A percentile compares a stretch with the other conserved stretches of the same genome.
These are phyloP conservation scores for Axinella damicornis DNA, from an alignment of 37 sponge, comb jelly and placozoan genomes.

Conservation along the genomic window DNA sequence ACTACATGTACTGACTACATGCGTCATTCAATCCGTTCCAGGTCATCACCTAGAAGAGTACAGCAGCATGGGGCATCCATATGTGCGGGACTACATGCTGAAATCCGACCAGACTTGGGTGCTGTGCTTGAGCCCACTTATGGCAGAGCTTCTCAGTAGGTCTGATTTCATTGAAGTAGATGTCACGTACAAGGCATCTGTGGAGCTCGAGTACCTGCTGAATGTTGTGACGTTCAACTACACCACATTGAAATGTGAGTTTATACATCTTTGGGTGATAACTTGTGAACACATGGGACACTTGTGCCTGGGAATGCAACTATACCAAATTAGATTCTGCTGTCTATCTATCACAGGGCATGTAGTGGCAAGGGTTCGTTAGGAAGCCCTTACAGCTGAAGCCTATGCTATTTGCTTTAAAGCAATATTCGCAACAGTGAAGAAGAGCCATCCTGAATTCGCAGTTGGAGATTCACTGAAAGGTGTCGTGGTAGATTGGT, in stretches of 20 bases:
- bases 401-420: constrained; percentile 30
- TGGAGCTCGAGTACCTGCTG: constrained; percentile 32
- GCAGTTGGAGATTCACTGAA: constrained; percentile 41
- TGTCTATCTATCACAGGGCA: constrained; percentile 8
- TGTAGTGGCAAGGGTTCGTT: constrained; percentile 38
- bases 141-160: constrained; percentile 16
- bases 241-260: constrained; percentile 27
- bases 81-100: constrained; percentile 20
- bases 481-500: constrained; percentile 46
- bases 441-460: constrained; percentile 31
- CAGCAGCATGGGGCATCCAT: constrained; percentile 5
- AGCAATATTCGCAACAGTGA: constrained; percentile 11
- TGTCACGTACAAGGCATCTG: constrained; percentile 29
- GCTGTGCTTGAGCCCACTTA: constrained; percentile 33
- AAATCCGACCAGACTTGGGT: constrained; percentile 27
- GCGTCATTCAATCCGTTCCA: neutral
- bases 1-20: too few species aligned
- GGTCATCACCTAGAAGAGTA: constrained; percentile 20
- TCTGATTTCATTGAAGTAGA: constrained; percentile 28
- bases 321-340: neutral
- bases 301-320: too few species aligned
- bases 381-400: constrained; percentile 5
- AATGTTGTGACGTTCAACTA: constrained; percentile 40
- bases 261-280: too few species aligned
- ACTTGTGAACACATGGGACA: too few species aligned